These are phyloP conservation scores for Leptinotarsa lineolata DNA, from an alignment of 1,140 invertebrate species.

Conservation along the genomic window DNA sequence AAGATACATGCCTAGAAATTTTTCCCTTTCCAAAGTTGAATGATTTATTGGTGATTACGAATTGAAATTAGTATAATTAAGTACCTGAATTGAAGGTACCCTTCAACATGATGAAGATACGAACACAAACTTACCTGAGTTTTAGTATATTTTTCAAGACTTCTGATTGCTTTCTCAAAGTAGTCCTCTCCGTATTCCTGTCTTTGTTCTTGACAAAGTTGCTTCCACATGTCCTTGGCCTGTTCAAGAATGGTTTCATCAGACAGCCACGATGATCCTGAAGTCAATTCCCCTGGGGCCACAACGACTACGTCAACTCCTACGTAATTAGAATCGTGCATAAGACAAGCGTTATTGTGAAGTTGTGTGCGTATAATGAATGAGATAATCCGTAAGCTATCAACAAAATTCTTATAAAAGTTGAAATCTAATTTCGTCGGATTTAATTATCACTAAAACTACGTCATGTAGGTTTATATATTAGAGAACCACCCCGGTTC, in stretches of 20 bases:
- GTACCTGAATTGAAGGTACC: background rate
- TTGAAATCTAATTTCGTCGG: too few relatives aligned
- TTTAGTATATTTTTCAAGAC: constrained; percentile 76
- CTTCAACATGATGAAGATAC: too few relatives aligned
- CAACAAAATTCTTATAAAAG: too few relatives aligned
- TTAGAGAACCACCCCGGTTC: too few relatives aligned
- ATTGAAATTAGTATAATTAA: background rate
- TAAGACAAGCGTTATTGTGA: too few relatives aligned
- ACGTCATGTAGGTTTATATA: too few relatives aligned
- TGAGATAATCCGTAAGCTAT: too few relatives aligned
- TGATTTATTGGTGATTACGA: background rate
- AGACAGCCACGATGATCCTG: constrained; percentile 75
- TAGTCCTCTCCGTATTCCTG: constrained; percentile 79
- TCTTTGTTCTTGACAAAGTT: constrained; percentile 73
- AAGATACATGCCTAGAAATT: background rate
- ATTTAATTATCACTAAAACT: too few relatives aligned
- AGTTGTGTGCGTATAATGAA: too few relatives aligned
- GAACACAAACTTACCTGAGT: constrained; percentile 58
- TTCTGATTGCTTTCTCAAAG: constrained; percentile 76
- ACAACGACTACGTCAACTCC: constrained; percentile 77
- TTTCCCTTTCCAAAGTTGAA: background rate
- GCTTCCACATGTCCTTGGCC: constrained; percentile 79
- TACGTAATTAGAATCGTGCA: constrained; percentile 43
- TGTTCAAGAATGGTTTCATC: constrained; percentile 73
- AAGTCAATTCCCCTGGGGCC: constrained; percentile 80